Conservation (phyloP, 2,113 vertebrate species). For the Dromas ardeola region DNA sequence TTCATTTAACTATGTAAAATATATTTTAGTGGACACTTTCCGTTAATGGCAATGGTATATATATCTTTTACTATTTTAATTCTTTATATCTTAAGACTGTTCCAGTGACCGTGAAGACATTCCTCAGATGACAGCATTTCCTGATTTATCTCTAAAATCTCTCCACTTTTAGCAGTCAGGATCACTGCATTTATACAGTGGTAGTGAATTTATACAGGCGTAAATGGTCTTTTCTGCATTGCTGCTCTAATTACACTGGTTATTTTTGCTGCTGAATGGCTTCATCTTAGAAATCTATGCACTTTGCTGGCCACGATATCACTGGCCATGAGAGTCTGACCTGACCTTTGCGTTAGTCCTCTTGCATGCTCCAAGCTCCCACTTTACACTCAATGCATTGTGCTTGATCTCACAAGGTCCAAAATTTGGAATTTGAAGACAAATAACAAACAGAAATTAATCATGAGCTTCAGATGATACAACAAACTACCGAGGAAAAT, state of each 20-base stretch:
- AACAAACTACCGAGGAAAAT: not conserved
- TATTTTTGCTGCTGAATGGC: not conserved
- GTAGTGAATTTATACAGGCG: not conserved
- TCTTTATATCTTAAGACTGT: not conserved
- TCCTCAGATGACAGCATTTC: not conserved
- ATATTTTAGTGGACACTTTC: not conserved
- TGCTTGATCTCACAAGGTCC: not conserved
- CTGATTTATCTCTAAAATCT: not conserved
- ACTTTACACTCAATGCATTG: not conserved
- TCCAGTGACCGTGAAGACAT: not conserved
- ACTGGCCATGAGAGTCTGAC: not conserved
- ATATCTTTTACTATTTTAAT: not conserved
- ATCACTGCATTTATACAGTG: not conserved
- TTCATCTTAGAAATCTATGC: not conserved
- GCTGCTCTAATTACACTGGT: not conserved
- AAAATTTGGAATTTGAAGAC: not conserved
- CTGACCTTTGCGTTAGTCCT: not conserved
- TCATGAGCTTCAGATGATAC: not conserved
- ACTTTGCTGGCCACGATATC: not conserved
- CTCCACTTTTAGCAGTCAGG: not conserved
- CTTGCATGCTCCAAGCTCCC: not conserved
- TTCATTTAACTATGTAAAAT: not conserved
- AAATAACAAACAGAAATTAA: not conserved
- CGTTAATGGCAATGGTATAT: not conserved
- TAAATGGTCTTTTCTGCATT: not conserved